Conservation (phyloP, 1,140 invertebrate species). For the Megalopta genalis region DNA sequence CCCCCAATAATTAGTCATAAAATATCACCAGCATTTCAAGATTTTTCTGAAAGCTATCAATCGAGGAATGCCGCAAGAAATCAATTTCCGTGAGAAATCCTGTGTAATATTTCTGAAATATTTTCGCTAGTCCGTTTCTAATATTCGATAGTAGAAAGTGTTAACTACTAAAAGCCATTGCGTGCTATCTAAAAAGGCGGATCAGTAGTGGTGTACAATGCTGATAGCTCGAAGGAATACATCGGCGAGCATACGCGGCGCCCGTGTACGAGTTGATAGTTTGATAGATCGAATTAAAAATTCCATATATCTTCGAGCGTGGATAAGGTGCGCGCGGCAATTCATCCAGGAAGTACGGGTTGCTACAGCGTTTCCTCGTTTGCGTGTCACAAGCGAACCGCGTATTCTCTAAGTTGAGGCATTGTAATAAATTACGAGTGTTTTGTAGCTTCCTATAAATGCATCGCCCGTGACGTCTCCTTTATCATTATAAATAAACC, state of each 20-base stretch:
- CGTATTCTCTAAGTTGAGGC: background rate
- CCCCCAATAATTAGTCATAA: too few species aligned
- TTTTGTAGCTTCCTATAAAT: constrained; percentile 5
- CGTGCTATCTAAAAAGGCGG: background rate
- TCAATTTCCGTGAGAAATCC: too few species aligned
- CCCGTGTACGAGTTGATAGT: background rate
- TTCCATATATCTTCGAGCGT: background rate
- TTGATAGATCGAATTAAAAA: constrained; percentile 35
- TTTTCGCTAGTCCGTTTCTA: too few species aligned
- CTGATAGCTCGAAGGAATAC: background rate
- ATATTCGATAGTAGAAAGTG: background rate
- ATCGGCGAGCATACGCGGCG: background rate
- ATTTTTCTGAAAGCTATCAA: too few species aligned
- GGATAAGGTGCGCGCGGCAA: background rate
- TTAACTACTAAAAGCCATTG: constrained; percentile 6
- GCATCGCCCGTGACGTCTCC: background rate
- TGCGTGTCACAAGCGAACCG: constrained; percentile 4
- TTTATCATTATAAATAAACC: background rate
- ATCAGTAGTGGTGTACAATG: background rate
- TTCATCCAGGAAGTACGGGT: constrained; percentile 7
- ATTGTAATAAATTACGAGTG: constrained; percentile 37
- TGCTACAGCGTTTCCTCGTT: constrained; percentile 13
- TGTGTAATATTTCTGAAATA: too few species aligned
- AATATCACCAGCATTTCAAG: too few species aligned
- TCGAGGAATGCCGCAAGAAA: too few species aligned